Evolutionary conservation across 2,113 vertebrate species (phyloP).

Genomic region (Grallaria varia): DNA sequence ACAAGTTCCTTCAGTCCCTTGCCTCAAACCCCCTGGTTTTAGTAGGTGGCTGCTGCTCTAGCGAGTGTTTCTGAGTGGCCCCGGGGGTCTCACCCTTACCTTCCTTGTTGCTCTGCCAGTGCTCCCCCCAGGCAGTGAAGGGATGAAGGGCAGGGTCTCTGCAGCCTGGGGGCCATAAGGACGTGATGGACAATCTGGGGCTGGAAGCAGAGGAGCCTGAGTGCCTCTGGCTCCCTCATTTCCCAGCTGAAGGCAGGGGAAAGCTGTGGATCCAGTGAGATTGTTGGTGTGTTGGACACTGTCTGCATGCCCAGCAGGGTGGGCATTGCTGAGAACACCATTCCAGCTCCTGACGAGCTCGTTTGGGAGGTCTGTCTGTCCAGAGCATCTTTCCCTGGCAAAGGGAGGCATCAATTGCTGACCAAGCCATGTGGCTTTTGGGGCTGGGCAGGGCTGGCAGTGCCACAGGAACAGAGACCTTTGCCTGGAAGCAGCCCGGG

Average conservation of each 20-base stretch:
- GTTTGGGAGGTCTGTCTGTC: background rate
- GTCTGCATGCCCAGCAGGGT: background rate
- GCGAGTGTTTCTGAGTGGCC: background rate
- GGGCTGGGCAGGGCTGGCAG: background rate
- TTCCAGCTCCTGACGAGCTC: background rate
- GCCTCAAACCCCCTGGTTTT: background rate
- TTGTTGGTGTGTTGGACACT: fast-evolving
- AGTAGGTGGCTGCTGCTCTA: background rate
- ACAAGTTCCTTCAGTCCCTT: background rate
- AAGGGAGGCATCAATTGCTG: background rate
- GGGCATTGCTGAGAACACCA: background rate
- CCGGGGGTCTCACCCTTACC: background rate
- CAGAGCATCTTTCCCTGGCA: background rate
- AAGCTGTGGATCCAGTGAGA: background rate
- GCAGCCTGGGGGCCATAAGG: too few relatives aligned
- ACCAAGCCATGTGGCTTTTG: background rate
- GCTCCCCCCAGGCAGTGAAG: background rate
- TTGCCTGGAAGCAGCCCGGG: background rate
- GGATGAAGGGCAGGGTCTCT: background rate
- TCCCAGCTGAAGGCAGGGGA: background rate
- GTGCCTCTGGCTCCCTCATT: background rate
- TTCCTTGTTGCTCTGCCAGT: background rate
- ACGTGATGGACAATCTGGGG: too few relatives aligned
- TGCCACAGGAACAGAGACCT: background rate
- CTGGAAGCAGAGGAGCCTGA: background rate